These are phyloP conservation scores for Spisula solida DNA, from an alignment of 2,888 invertebrate species.

Conservation along the genomic window DNA sequence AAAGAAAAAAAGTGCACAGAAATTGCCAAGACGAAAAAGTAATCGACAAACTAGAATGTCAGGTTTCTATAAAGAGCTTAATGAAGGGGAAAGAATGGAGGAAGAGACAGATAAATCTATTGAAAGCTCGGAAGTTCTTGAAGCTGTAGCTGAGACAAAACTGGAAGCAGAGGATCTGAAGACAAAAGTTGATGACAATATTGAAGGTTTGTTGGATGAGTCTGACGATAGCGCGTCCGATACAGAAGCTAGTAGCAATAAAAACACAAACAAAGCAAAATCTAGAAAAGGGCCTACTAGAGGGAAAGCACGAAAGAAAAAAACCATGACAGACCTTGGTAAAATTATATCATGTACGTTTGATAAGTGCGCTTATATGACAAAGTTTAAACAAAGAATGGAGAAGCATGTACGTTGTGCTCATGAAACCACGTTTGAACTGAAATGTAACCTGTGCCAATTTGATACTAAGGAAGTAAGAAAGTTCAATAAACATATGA, in stretches of 20 bases:
- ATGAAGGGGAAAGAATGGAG: slow-evolving; percentile 47
- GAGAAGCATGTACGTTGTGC: slow-evolving; percentile 76
- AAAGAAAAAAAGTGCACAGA: not conserved
- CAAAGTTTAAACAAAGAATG: slow-evolving; percentile 64
- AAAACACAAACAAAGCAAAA: slow-evolving; percentile 48
- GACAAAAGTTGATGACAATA: slow-evolving; percentile 39
- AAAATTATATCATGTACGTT: slow-evolving; percentile 63
- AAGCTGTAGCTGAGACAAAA: slow-evolving; percentile 3
- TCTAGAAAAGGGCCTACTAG: slow-evolving; percentile 14
- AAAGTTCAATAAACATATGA: slow-evolving; percentile 90
- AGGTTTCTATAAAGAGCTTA: slow-evolving; percentile 18
- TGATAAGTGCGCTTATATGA: slow-evolving; percentile 74
- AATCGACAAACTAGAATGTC: not conserved
- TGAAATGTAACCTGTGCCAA: slow-evolving; percentile 90
- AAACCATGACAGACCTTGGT: not conserved
- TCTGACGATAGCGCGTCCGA: slow-evolving; percentile 63
- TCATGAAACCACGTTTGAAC: slow-evolving; percentile 73
- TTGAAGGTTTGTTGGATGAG: slow-evolving; percentile 67
- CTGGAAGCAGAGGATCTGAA: slow-evolving; percentile 28
- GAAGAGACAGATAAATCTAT: not conserved
- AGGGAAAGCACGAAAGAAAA: slow-evolving; percentile 20
- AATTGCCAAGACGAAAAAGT: not conserved
- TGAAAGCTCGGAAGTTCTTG: not conserved
- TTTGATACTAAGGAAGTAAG: slow-evolving; percentile 91
- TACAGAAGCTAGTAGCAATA: slow-evolving; percentile 50